Evolutionary conservation across 2,888 invertebrate genomes (phyloP).

Genomic region (Phyto melanocephala): DNA sequence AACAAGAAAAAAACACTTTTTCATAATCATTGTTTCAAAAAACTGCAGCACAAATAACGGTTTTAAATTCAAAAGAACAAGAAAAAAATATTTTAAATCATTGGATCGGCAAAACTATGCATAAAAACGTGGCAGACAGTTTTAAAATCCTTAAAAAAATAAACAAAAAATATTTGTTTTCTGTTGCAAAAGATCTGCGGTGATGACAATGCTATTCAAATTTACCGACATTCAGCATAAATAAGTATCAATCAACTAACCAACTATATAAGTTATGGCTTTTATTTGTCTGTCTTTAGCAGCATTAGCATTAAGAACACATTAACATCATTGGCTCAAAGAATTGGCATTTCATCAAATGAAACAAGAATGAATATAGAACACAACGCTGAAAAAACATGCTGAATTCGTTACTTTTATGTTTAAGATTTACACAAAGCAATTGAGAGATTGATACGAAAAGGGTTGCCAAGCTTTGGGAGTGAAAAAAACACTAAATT

Average conservation of each 20-base stretch:
- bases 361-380: neutral
- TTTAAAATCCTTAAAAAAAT: constrained; percentile 44
- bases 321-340: constrained; percentile 53
- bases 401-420: constrained; percentile 1
- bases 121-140: constrained; percentile 62
- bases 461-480: constrained; percentile 57
- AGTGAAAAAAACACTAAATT: neutral
- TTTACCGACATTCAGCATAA: constrained; percentile 49
- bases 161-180: neutral
- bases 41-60: constrained; percentile 37
- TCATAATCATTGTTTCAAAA: neutral
- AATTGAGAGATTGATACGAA: neutral
- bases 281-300: constrained; percentile 34
- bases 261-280: neutral
- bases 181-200: neutral
- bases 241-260: neutral
- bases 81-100: neutral
- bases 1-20: neutral
- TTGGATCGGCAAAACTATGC: constrained; percentile 11
- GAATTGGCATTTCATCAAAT: constrained; percentile 64
- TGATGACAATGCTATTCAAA: constrained; percentile 63
- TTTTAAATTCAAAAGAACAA: constrained; percentile 24
- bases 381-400: constrained; percentile 1
- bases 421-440: constrained; percentile 14
- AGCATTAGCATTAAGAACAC: constrained; percentile 65